Base-by-base conservation (phyloP, 1,140 invertebrate species). In the Sinella curviseta region DNA sequence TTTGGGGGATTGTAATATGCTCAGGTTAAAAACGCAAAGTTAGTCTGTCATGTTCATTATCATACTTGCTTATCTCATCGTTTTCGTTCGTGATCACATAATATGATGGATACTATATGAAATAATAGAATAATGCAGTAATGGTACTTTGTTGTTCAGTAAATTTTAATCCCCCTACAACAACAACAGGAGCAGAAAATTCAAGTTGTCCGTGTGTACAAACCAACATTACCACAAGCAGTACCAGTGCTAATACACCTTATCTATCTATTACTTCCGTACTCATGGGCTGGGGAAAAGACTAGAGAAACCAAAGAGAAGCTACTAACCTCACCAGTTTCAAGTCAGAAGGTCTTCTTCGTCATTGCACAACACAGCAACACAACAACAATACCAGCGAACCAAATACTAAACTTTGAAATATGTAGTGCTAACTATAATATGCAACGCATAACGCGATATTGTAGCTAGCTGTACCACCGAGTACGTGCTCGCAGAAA, bases 161-260 rank as follows among this genome's bases (percentile, higher is more conserved):
- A 24, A 31, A 70, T 70, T 70, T 65, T 70, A 24, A 70, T 31
- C 65, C 65, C 65, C 65, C n/a, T 16, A 31, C 65, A 33, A 70
- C 14, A 70, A 70, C 65, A 70, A 70, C 65, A 70, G 31, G 1
- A 70, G 16, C 16, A 65, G 26, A 26, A 26, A 65, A 26, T 20
- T 48, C 20, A 8, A 48, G 39, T 12, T 48, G 24, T 26, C 24
- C 57, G 57, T 65, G 24, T 65, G 16, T 26, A 26, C 4, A 26
- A 16, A 65, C 26, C 57, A 17, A 8, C 8, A 8, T 8, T 14
- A n/a, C 16, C 57, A 26, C 26, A 4, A 70, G 12, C 65, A 30
- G 3, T 31, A 8, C 8, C 26, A 30, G 65, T 33, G 31, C 14
- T 70, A 31, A 33, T 33, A 70, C 55, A 70, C 31, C 65, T 30